Percentiles rank a stretch among this genome's conserved stretches.
These are phyloP conservation scores for Penaeus chinensis DNA, from an alignment of 1,140 invertebrate species.

Conservation along the genomic window DNA sequence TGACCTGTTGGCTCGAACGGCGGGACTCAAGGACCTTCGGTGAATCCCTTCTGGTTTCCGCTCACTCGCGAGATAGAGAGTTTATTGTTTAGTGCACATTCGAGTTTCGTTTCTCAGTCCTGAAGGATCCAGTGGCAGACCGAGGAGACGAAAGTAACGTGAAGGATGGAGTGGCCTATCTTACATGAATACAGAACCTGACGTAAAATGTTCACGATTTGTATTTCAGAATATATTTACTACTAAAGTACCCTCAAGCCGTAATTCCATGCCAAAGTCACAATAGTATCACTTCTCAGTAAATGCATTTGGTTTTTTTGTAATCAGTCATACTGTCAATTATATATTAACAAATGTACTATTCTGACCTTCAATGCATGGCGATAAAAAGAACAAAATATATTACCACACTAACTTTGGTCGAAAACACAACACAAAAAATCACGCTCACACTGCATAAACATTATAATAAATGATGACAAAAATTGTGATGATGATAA, in stretches of 20 bases:
- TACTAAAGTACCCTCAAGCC: slow-evolving; percentile 36
- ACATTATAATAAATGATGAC: slow-evolving; percentile 2
- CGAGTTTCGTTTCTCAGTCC: too few relatives aligned
- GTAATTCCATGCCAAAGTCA: slow-evolving; percentile 7
- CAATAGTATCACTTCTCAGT: background rate
- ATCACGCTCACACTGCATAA: slow-evolving; percentile 16
- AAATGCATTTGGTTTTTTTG: background rate
- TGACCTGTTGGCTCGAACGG: too few relatives aligned
- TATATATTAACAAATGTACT: background rate
- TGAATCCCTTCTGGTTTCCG: too few relatives aligned
- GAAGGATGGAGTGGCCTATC: too few relatives aligned
- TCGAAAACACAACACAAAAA: slow-evolving; percentile 58
- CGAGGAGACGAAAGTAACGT: too few relatives aligned
- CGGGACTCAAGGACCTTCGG: too few relatives aligned
- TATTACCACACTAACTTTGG: slow-evolving; percentile 57
- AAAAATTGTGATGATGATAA: background rate
- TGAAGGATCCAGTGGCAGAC: too few relatives aligned
- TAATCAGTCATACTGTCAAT: background rate
- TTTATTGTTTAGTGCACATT: too few relatives aligned
- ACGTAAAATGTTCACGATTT: slow-evolving; percentile 7
- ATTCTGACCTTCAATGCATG: slow-evolving; percentile 8
- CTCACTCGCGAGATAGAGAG: too few relatives aligned
- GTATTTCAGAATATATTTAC: slow-evolving; percentile 16
- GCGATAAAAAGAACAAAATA: background rate
- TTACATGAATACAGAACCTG: too few relatives aligned